Percentiles rank a stretch among this genome's conserved stretches.
phyloP scores from a whole-genome alignment of 2,113 vertebrate genomes.

The Pterocles burchelli region DNA sequence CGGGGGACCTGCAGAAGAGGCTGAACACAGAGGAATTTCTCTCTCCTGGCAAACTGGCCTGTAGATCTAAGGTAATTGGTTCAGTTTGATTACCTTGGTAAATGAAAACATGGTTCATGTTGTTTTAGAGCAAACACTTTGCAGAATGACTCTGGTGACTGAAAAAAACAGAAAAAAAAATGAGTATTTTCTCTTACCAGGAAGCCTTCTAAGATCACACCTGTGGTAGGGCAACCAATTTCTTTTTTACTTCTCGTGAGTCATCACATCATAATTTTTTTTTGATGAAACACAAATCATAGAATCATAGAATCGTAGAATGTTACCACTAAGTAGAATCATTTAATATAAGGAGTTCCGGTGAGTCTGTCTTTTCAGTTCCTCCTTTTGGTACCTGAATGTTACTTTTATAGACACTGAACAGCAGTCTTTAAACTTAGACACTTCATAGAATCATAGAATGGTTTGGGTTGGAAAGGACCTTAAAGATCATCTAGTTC shows the following conservation, averaged over 20 bases:
- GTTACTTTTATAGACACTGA: not conserved
- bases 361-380: not conserved
- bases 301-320: too few relatives aligned
- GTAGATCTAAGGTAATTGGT: not conserved
- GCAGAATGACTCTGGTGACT: not conserved
- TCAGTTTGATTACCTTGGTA: not conserved
- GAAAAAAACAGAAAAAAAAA: not conserved
- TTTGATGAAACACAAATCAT: not conserved
- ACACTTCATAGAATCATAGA: not conserved
- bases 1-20: not conserved
- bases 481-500: too few relatives aligned
- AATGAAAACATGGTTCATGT: not conserved
- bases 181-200: not conserved
- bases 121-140: not conserved
- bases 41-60: not conserved
- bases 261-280: not conserved
- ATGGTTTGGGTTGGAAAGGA: too few relatives aligned
- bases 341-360: not conserved
- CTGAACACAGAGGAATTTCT: not conserved
- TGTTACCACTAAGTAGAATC: not conserved
- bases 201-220: not conserved
- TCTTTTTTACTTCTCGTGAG: not conserved
- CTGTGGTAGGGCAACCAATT: not conserved
- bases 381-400: not conserved
- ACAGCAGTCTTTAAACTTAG: not conserved